These are phyloP conservation scores for Caenorhabditis latens DNA, from an alignment of 1,140 invertebrate genomes.

Conservation along the genomic window DNA sequence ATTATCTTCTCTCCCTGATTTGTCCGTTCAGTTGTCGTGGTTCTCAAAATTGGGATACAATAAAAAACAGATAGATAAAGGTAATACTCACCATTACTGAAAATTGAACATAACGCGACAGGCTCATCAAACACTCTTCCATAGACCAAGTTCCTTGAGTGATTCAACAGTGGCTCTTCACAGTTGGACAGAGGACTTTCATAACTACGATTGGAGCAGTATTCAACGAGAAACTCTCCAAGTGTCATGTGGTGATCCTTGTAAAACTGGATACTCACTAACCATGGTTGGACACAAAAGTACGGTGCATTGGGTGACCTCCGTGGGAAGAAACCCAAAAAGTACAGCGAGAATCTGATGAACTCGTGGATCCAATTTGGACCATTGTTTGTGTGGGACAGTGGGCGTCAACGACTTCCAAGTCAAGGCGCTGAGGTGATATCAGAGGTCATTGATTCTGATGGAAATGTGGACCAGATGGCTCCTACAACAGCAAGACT, in stretches of 20 bases:
- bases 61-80: too few species aligned
- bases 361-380: constrained; percentile 84
- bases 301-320: constrained; percentile 80
- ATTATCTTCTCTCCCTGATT: too few species aligned
- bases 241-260: constrained; percentile 92
- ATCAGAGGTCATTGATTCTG: not conserved
- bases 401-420: not conserved
- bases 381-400: not conserved
- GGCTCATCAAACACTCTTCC: constrained; percentile 84
- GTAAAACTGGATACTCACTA: constrained; percentile 94
- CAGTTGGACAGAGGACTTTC: constrained; percentile 85
- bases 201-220: constrained; percentile 81
- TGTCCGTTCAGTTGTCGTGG: too few species aligned
- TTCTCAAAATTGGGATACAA: too few species aligned
- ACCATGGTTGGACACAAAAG: constrained; percentile 80
- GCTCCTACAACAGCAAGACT: not conserved
- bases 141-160: constrained; percentile 88
- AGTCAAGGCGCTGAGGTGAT: not conserved
- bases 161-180: constrained; percentile 87
- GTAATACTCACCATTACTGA: too few species aligned
- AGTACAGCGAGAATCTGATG: constrained; percentile 91
- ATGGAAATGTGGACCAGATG: constrained; percentile 2
- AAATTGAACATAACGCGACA: too few species aligned
- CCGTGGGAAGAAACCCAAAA: constrained; percentile 90
- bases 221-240: constrained; percentile 87